Conservation (phyloP, 2,888 invertebrate species). For the Drosophila flavopinicola region DNA sequence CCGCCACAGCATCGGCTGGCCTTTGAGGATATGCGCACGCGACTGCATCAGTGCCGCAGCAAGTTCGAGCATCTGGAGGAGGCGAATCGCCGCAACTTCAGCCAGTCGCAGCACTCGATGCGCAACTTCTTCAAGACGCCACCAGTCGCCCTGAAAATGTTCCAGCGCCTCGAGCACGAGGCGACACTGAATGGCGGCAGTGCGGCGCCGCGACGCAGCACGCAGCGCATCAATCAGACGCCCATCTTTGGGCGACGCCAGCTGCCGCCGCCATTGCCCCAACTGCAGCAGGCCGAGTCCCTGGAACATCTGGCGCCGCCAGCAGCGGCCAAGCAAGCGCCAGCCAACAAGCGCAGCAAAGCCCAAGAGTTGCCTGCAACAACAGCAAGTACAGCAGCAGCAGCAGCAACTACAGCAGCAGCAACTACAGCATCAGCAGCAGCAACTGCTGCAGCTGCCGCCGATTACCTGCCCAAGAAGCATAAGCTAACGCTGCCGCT, state of each 20-base stretch:
- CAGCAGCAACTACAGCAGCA: background rate
- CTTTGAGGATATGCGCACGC: conserved; percentile 82
- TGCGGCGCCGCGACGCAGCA: conserved; percentile 37
- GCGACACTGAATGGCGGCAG: conserved; percentile 57
- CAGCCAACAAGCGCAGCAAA: conserved; percentile 56
- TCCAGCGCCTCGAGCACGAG: conserved; percentile 73
- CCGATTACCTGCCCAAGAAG: conserved; percentile 62
- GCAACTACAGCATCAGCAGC: background rate
- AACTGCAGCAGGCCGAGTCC: conserved; percentile 81
- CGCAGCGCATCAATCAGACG: conserved; percentile 84
- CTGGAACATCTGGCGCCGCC: conserved; percentile 76
- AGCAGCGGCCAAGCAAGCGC: conserved; percentile 30
- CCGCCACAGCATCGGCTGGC: conserved; percentile 57
- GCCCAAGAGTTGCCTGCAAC: conserved; percentile 23
- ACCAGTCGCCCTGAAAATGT: conserved; percentile 80
- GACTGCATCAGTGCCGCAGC: conserved; percentile 82
- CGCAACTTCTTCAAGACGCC: conserved; percentile 81
- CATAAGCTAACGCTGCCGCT: conserved; percentile 62
- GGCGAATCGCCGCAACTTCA: conserved; percentile 81
- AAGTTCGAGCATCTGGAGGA: conserved; percentile 83
- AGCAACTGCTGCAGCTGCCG: background rate
- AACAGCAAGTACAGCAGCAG: background rate
- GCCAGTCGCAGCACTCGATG: conserved; percentile 82
- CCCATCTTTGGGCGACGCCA: conserved; percentile 83
- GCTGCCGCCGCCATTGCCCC: conserved; percentile 35